A percentile compares a stretch with the other conserved stretches of the same genome.
Conservation (phyloP, 2,797 vertebrate genomes). For the Clamator glandarius region DNA sequence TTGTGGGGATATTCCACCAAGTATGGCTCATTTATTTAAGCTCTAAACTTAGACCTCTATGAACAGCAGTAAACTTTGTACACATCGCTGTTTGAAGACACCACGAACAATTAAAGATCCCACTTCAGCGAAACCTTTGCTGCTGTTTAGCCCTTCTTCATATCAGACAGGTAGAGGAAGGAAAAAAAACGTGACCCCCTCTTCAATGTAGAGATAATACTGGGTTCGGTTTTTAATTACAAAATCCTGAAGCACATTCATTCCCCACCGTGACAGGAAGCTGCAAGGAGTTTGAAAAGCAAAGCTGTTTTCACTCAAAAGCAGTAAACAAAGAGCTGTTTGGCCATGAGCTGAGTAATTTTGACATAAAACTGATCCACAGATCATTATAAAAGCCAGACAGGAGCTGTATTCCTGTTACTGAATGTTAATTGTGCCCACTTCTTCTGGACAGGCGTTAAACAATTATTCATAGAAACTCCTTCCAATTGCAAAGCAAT, state of each 20-base stretch:
- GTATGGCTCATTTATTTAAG: not conserved
- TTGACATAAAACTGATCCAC: not conserved
- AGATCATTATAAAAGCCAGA: not conserved
- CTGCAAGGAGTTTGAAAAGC: not conserved
- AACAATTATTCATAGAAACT: not conserved
- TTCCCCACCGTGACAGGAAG: not conserved
- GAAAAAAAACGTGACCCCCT: not conserved
- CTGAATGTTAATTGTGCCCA: fast-evolving
- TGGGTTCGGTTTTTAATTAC: not conserved
- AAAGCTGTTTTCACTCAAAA: not conserved
- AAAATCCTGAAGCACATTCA: not conserved
- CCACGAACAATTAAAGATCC: not conserved
- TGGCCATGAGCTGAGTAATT: not conserved
- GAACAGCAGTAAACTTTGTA: not conserved
- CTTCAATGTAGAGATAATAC: not conserved
- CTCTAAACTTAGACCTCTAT: not conserved
- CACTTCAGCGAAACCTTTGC: not conserved
- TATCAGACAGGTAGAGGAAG: not conserved
- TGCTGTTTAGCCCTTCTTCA: not conserved
- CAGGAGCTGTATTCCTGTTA: not conserved
- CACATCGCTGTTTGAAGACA: not conserved
- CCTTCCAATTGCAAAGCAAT: not conserved
- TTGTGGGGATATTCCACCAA: not conserved
- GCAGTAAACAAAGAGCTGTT: not conserved
- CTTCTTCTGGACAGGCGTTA: not conserved